A percentile compares a stretch with the other conserved stretches of the same genome.
Evolutionary conservation across 2,113 vertebrate species (phyloP).

Genomic region (Perccottus glenii): DNA sequence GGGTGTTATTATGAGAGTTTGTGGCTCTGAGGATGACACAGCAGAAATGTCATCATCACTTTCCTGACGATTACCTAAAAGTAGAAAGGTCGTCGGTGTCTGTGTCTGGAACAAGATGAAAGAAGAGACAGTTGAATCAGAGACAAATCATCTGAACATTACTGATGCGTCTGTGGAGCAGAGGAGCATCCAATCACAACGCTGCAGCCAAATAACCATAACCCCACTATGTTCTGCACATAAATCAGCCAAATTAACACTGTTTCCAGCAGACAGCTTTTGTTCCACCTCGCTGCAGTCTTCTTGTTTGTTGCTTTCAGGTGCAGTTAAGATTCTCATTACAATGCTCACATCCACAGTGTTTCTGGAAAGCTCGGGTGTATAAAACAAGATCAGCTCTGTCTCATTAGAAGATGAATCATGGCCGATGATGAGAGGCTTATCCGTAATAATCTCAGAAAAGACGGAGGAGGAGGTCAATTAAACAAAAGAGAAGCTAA

Average conservation of each 20-base stretch:
- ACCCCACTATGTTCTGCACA: not conserved
- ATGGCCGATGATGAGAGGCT: not conserved
- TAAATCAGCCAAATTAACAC: conserved; percentile 10
- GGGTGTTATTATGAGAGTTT: conserved; percentile 6
- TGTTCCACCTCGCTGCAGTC: not conserved
- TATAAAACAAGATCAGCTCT: conserved; percentile 14
- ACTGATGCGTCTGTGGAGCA: not conserved
- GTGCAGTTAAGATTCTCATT: conserved; percentile 21
- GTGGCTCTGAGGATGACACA: not conserved
- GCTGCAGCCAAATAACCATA: not conserved
- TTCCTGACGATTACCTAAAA: not conserved
- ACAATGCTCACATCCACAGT: not conserved
- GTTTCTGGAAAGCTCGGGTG: conserved; percentile 14
- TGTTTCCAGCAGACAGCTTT: conserved; percentile 5
- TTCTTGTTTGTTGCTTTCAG: conserved; percentile 21
- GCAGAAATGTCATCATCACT: not conserved
- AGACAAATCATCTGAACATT: not conserved
- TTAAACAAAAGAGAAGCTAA: not conserved
- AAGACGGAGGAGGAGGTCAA: not conserved
- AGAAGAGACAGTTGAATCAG: conserved; percentile 2
- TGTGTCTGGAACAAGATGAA: conserved; percentile 3
- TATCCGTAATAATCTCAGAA: conserved; percentile 1
- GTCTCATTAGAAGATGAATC: conserved; percentile 18
- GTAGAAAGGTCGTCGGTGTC: not conserved
- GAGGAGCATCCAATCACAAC: conserved; percentile 11